phyloP scores from a whole-genome alignment of 2,888 invertebrate genomes.

The Ethmia dodecea region DNA sequence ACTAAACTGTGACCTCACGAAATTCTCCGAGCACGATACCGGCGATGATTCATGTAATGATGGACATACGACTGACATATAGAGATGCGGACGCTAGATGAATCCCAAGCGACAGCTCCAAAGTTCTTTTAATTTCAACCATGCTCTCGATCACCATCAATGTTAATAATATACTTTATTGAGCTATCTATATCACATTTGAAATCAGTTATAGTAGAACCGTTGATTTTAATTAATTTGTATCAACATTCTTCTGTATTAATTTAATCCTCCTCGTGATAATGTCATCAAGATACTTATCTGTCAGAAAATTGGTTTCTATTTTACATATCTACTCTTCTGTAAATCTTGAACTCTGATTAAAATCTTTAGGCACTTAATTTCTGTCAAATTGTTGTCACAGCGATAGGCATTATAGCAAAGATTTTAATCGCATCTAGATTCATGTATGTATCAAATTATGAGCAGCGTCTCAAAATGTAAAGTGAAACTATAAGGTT shows the following conservation, averaged over 20 bases:
- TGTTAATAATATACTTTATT: conserved; percentile 30
- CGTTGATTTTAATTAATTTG: conserved; percentile 26
- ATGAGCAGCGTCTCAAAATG: conserved; percentile 31
- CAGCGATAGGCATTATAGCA: no score
- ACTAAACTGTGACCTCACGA: conserved; percentile 77
- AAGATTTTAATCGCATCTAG: background rate
- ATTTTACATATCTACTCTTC: conserved; percentile 9
- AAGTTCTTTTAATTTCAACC: conserved; percentile 33
- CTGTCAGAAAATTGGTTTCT: conserved; percentile 3
- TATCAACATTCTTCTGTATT: conserved; percentile 18
- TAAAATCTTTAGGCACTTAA: conserved; percentile 20
- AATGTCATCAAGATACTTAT: conserved; percentile 9
- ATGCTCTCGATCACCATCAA: conserved; percentile 36
- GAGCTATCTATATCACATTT: conserved; percentile 42
- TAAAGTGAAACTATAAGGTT: conserved; percentile 61
- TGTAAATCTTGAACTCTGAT: conserved; percentile 21
- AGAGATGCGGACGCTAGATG: conserved; percentile 61
- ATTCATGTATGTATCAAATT: background rate
- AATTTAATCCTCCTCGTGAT: conserved; percentile 29
- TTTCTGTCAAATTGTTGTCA: conserved; percentile 12
- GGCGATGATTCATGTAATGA: conserved; percentile 71
- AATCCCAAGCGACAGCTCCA: conserved; percentile 48
- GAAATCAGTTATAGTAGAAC: conserved; percentile 33
- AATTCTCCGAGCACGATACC: conserved; percentile 68
- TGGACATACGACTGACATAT: conserved; percentile 55